Percentiles rank a stretch among this genome's conserved stretches.
These are phyloP conservation scores for Scarus forsteni DNA, from an alignment of 2,797 vertebrate genomes.

Conservation along the genomic window DNA sequence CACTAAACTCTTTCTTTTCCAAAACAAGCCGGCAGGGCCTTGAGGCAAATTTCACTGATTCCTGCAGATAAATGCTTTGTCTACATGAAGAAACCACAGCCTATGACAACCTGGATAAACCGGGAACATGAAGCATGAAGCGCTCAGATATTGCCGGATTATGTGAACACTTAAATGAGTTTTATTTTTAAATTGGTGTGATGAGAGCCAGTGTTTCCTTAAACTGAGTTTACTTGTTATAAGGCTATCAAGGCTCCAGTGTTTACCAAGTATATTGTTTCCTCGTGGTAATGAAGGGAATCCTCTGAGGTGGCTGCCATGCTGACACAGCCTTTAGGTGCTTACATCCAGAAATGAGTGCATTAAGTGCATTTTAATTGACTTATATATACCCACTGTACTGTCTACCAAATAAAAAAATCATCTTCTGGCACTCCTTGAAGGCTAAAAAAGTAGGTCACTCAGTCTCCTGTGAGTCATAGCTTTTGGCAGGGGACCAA, in stretches of 20 bases:
- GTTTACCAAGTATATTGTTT: constrained; percentile 62
- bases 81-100: constrained; percentile 59
- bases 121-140: constrained; percentile 46
- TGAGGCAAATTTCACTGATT: constrained; percentile 57
- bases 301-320: constrained; percentile 65
- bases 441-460: constrained; percentile 86
- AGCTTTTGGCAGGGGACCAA: constrained; percentile 82
- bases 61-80: constrained; percentile 54
- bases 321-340: constrained; percentile 78
- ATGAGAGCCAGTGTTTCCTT: constrained; percentile 63
- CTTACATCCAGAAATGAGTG: constrained; percentile 70
- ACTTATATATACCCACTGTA: constrained; percentile 78
- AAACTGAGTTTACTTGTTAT: constrained; percentile 73
- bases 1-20: constrained; percentile 56
- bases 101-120: constrained; percentile 59
- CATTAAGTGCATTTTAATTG: constrained; percentile 79
- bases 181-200: constrained; percentile 64
- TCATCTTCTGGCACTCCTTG: constrained; percentile 77
- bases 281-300: constrained; percentile 69
- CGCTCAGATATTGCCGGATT: constrained; percentile 51
- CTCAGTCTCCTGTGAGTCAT: constrained; percentile 86
- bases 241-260: constrained; percentile 67
- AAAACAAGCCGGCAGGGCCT: constrained; percentile 62
- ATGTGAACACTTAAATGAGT: constrained; percentile 64
- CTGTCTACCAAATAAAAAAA: constrained; percentile 76